Conservation (phyloP, 1,140 invertebrate genomes). For the Bicyclus anynana region DNA sequence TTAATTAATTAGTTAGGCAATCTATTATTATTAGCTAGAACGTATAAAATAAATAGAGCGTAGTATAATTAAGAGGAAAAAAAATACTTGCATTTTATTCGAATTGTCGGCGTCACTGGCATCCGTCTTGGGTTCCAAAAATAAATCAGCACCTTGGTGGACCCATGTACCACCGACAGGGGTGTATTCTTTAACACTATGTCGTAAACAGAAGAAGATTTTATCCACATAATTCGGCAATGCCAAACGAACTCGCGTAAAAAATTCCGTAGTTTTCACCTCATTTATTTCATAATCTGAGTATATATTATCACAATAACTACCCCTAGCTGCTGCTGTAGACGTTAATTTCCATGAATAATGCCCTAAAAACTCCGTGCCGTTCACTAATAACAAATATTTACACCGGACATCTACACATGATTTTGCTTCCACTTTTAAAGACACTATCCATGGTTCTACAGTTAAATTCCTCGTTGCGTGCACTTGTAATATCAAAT, state of each 20-base stretch:
- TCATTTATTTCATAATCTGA: conserved; percentile 63
- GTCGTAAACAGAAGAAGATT: conserved; percentile 58
- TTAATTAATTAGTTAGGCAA: too few species aligned
- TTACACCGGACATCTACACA: conserved; percentile 58
- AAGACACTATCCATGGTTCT: conserved; percentile 58
- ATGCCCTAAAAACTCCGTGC: conserved; percentile 63
- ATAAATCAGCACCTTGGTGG: conserved; percentile 58
- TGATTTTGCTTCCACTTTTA: conserved; percentile 53
- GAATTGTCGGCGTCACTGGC: background rate
- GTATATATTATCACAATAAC: conserved; percentile 57
- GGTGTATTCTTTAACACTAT: conserved; percentile 35
- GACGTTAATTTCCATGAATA: conserved; percentile 66
- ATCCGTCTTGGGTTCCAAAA: conserved; percentile 41
- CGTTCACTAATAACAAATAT: conserved; percentile 63
- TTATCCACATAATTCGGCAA: conserved; percentile 43
- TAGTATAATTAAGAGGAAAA: background rate
- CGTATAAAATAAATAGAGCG: background rate
- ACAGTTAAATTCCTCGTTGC: conserved; percentile 29
- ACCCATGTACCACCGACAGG: conserved; percentile 56
- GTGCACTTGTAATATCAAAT: conserved; percentile 48
- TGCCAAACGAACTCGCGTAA: conserved; percentile 24
- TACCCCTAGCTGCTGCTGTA: conserved; percentile 39
- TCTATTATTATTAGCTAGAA: too few species aligned
- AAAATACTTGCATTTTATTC: background rate
- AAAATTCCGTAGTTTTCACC: conserved; percentile 46